These are phyloP conservation scores for Chelonus formosanus DNA, from an alignment of 2,888 invertebrate genomes.

Conservation along the genomic window DNA sequence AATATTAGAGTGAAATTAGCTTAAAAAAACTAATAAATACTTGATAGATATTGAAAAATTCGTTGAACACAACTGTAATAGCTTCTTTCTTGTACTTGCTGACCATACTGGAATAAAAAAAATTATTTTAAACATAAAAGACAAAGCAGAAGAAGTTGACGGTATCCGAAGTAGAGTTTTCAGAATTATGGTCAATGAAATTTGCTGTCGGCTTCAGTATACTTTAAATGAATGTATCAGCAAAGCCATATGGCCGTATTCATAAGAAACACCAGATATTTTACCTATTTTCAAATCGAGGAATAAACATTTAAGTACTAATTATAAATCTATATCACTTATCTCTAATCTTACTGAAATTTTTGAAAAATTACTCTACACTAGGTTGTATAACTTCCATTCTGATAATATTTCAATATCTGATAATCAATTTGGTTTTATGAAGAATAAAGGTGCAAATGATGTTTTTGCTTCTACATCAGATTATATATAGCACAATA, in stretches of 20 bases:
- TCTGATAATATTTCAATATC: slow-evolving; percentile 17
- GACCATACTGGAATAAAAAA: slow-evolving; percentile 13
- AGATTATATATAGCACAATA: slow-evolving; percentile 28
- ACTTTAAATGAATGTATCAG: too few relatives aligned
- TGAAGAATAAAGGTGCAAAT: slow-evolving; percentile 30
- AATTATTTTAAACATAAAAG: not conserved
- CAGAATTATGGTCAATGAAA: slow-evolving; percentile 29
- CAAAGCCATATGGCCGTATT: too few relatives aligned
- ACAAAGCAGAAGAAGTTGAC: slow-evolving; percentile 21
- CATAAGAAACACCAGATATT: too few relatives aligned
- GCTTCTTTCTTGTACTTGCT: too few relatives aligned
- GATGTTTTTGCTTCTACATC: slow-evolving; percentile 35
- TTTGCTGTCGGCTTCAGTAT: too few relatives aligned
- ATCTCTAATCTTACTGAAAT: slow-evolving; percentile 35
- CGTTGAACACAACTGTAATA: too few relatives aligned
- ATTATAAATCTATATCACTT: too few relatives aligned
- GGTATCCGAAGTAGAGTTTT: slow-evolving; percentile 4
- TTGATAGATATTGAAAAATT: too few relatives aligned
- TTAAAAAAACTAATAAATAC: too few relatives aligned
- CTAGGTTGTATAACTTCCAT: slow-evolving; percentile 28
- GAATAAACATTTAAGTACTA: too few relatives aligned
- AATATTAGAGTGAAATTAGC: too few relatives aligned
- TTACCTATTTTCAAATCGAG: too few relatives aligned
- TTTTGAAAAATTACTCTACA: slow-evolving; percentile 38
- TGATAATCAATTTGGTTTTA: slow-evolving; percentile 36